These are phyloP conservation scores for Moxostoma hubbsi DNA, from an alignment of 2,797 vertebrate species.

Conservation along the genomic window DNA sequence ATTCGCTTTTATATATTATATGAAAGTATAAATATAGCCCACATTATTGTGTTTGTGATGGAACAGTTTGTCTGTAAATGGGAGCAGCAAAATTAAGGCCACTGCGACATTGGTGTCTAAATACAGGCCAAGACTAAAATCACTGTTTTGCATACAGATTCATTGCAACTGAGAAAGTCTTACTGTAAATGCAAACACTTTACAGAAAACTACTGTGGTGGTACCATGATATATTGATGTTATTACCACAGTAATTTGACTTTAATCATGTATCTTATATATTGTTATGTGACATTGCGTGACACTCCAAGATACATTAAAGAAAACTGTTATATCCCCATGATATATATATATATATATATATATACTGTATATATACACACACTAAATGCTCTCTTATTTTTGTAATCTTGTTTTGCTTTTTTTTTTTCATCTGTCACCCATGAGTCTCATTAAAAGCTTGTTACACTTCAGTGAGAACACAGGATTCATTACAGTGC, in stretches of 20 bases:
- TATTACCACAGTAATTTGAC: too few relatives aligned
- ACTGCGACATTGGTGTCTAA: background rate
- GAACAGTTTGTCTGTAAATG: conserved; percentile 13
- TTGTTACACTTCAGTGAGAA: conserved; percentile 40
- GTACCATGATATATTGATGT: background rate
- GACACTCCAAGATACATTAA: too few relatives aligned
- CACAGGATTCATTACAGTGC: conserved; percentile 35
- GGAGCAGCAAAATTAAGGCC: conserved; percentile 2
- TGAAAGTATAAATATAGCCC: too few relatives aligned
- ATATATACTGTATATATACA: too few relatives aligned
- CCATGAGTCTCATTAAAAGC: conserved; percentile 36
- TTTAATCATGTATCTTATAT: too few relatives aligned
- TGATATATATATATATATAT: background rate
- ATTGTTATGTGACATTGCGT: too few relatives aligned
- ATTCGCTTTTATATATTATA: too few relatives aligned
- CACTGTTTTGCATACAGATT: background rate
- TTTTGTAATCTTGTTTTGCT: conserved; percentile 13
- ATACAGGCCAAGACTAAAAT: conserved; percentile 35
- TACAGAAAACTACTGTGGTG: background rate
- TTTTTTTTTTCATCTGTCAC: conserved; percentile 22
- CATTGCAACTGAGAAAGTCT: background rate
- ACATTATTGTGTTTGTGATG: background rate
- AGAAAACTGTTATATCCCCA: background rate
- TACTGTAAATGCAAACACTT: too few relatives aligned
- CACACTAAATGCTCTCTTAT: background rate